Conservation (phyloP, 2,797 vertebrate species). For the Megaceryle alcyon region DNA sequence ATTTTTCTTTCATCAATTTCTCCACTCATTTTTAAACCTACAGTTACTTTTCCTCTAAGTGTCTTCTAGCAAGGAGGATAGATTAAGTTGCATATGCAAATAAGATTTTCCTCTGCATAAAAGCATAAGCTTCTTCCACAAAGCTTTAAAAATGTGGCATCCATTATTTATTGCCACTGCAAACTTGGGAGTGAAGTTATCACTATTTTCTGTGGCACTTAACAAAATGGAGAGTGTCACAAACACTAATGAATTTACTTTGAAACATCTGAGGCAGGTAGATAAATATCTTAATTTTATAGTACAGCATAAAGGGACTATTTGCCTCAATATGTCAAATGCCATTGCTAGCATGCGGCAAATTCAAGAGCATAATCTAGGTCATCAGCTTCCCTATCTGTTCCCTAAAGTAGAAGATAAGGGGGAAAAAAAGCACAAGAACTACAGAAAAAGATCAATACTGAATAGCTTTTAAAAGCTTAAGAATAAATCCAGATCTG, state of each 20-base stretch:
- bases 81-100: background rate
- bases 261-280: background rate
- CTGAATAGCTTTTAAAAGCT: background rate
- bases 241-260: background rate
- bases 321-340: background rate
- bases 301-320: background rate
- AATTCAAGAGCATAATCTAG: background rate
- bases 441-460: background rate
- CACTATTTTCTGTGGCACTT: background rate
- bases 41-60: background rate
- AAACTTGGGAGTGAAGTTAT: background rate
- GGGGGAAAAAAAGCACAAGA: background rate
- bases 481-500: background rate
- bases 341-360: background rate
- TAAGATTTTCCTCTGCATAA: background rate
- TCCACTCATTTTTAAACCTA: background rate
- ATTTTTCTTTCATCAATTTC: background rate
- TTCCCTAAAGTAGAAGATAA: background rate
- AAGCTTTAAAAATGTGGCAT: background rate
- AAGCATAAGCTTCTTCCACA: background rate
- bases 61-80: background rate
- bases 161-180: background rate
- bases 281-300: background rate
- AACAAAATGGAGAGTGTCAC: background rate
- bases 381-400: background rate